These are phyloP conservation scores for Euglossa dilemma DNA, from an alignment of 1,140 invertebrate species.

Conservation along the genomic window DNA sequence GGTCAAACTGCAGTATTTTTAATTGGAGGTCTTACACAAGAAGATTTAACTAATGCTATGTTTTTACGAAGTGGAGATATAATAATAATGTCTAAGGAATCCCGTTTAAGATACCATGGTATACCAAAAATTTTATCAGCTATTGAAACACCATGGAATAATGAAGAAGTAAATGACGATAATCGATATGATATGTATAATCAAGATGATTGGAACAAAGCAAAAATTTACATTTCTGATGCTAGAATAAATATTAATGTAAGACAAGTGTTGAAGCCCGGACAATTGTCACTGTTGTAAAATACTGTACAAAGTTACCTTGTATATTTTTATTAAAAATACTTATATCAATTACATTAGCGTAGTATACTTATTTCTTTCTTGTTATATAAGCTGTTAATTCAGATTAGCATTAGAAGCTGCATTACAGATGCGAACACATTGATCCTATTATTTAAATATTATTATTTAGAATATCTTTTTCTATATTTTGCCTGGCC, in stretches of 20 bases:
- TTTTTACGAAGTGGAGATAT: conserved; percentile 91
- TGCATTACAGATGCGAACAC: conserved; percentile 2
- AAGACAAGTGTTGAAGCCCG: conserved; percentile 86
- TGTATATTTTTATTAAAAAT: conserved; percentile 58
- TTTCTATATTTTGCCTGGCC: not conserved
- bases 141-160: conserved; percentile 81
- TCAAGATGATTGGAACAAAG: conserved; percentile 82
- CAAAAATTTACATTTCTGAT: conserved; percentile 83
- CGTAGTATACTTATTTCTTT: not conserved
- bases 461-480: not conserved
- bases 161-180: conserved; percentile 51
- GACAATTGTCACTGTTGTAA: conserved; percentile 73
- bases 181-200: conserved; percentile 61
- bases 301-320: conserved; percentile 34
- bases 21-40: conserved; percentile 88
- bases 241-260: conserved; percentile 91
- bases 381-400: not conserved
- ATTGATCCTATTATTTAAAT: conserved; percentile 4
- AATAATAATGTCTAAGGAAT: conserved; percentile 90
- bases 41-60: conserved; percentile 86
- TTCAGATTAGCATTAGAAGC: conserved; percentile 14
- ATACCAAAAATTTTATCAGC: conserved; percentile 88
- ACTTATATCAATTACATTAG: conserved; percentile 40
- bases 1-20: conserved; percentile 94
- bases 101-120: conserved; percentile 91